These are phyloP conservation scores for Sycophaga agraensis DNA, from an alignment of 1,140 invertebrate genomes.

Conservation along the genomic window DNA sequence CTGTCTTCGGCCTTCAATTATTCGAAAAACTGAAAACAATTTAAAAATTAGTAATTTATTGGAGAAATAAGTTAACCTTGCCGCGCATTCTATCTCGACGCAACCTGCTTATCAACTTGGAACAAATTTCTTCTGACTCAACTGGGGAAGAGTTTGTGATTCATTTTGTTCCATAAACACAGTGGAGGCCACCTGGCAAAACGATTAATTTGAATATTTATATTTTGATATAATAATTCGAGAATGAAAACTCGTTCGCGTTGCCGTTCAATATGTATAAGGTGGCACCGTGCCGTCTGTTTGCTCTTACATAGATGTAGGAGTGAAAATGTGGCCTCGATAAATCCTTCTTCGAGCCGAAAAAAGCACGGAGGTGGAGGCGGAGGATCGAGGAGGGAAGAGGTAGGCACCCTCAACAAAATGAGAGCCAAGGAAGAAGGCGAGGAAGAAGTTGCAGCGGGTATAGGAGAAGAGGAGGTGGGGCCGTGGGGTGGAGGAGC, in stretches of 20 bases:
- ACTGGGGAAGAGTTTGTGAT: too few relatives aligned
- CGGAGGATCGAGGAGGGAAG: slow-evolving; percentile 10
- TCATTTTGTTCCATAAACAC: too few relatives aligned
- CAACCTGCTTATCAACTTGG: too few relatives aligned
- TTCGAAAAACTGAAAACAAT: too few relatives aligned
- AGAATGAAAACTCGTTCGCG: background rate
- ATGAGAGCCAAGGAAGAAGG: slow-evolving; percentile 17
- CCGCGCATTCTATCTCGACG: too few relatives aligned
- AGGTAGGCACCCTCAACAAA: background rate
- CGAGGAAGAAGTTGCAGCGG: slow-evolving; percentile 32
- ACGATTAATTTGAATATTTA: too few relatives aligned
- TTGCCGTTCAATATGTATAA: background rate
- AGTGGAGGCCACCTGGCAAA: too few relatives aligned
- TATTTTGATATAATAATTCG: too few relatives aligned
- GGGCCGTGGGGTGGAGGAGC: background rate
- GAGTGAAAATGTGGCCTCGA: slow-evolving; percentile 33
- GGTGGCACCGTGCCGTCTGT: slow-evolving; percentile 5
- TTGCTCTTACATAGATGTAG: slow-evolving; percentile 10
- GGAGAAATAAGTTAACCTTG: too few relatives aligned
- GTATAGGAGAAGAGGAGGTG: slow-evolving; percentile 30
- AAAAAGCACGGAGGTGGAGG: background rate
- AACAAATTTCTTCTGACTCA: too few relatives aligned
- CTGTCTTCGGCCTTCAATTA: too few relatives aligned
- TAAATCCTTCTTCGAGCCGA: slow-evolving; percentile 35
- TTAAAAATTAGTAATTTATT: too few relatives aligned